Base-by-base conservation (phyloP, 2,113 vertebrate genomes). In the Lucifuga dentata region DNA sequence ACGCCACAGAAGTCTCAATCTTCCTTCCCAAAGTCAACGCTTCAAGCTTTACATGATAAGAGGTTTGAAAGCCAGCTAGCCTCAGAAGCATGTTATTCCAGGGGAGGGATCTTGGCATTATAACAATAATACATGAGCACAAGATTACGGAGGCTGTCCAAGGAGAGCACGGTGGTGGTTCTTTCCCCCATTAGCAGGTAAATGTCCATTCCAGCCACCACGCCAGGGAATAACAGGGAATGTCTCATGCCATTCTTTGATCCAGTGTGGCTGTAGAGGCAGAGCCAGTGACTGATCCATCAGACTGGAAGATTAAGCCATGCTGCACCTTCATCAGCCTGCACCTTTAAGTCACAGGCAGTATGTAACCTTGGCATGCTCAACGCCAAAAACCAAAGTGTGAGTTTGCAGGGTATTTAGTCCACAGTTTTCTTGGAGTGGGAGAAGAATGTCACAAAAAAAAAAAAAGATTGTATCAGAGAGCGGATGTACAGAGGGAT, bases 71-170 rank as follows among this genome's bases (percentile, higher is more conserved):
- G 79, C 73, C 64, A 76, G 82, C 80, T 43, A 69, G 77, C 77
- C 70, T 78, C 69, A 51, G 68, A 74, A 83, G 66, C 68, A 29
- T 33, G 55, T 66, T 76, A 69, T 62, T 86, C 69, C 79, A 68
- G 68, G 74, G 66, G 73, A 69, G 48, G 75, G 78, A 70, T 81
- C 81, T 83, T 80, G 72, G 78, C 72, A 69, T 85, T 70, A 76
- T 66, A 81, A 73, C 87, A 81, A 87, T 83, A 83, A 84, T 74
- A 81, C 80, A 84, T 50, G 69, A 84, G 81, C 71, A 78, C 80
- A 84, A 86, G 68, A 85, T 76, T 76, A 79, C 68, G 85, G 57
- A 82, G 60, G 85, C 60, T 36, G 65, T 81, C 84, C 70, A 55
- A 35, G 62, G 60, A 75, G 55, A 69, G 59, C 45, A 52, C 55